phyloP scores from a whole-genome alignment of 2,797 vertebrate species.

The Cuniculus paca region DNA sequence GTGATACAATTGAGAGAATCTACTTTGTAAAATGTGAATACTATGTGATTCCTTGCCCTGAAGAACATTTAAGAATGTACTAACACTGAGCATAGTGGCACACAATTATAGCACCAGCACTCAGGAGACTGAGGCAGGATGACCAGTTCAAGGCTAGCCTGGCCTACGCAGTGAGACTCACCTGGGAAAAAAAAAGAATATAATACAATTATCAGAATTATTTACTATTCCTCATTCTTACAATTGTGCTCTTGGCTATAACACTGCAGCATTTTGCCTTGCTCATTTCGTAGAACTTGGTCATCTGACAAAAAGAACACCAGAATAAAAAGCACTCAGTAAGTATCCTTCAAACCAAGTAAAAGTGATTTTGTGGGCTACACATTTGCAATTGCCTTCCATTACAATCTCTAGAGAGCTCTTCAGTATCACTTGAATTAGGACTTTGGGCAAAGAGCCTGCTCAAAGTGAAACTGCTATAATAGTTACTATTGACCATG shows the following conservation, averaged over 20 bases:
- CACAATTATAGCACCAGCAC: not conserved
- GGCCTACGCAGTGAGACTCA: not conserved
- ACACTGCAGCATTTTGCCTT: not conserved
- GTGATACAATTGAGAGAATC: not conserved
- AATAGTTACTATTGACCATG: slow-evolving; percentile 74
- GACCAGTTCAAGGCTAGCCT: not conserved
- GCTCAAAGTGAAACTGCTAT: slow-evolving; percentile 60
- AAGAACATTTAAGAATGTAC: not conserved
- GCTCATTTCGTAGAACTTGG: not conserved
- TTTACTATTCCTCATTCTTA: not conserved
- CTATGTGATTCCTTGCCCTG: not conserved
- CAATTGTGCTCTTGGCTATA: not conserved
- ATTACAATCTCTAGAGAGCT: slow-evolving; percentile 70
- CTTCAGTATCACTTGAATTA: slow-evolving; percentile 78
- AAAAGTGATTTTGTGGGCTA: slow-evolving; percentile 70
- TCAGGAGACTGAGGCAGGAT: not conserved
- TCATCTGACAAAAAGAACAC: slow-evolving; percentile 49
- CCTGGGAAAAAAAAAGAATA: not conserved
- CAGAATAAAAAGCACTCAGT: slow-evolving; percentile 54
- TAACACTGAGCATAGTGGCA: not conserved
- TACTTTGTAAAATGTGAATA: not conserved
- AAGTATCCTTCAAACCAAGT: slow-evolving; percentile 74
- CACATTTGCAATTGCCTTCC: slow-evolving; percentile 71
- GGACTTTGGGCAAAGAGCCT: slow-evolving; percentile 79
- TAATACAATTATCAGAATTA: slow-evolving; percentile 13